A percentile compares a stretch with the other conserved stretches of the same genome.
These are phyloP conservation scores for Pachycephus smyrnensis DNA, from an alignment of 2,888 invertebrate genomes.

Conservation along the genomic window DNA sequence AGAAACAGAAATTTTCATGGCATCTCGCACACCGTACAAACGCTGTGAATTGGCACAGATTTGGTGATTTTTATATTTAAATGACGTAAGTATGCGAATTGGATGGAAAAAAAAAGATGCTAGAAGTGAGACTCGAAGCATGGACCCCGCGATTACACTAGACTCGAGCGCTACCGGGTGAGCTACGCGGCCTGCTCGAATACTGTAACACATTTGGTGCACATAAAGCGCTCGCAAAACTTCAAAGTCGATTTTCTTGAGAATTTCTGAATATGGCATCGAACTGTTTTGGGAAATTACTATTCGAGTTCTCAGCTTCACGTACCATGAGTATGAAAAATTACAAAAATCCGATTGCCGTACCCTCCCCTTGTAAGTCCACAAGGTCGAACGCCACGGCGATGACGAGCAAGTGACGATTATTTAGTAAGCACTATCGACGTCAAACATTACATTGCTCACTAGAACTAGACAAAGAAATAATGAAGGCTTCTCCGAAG, in stretches of 20 bases:
- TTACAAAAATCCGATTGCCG: conserved; percentile 12
- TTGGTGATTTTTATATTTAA: no score
- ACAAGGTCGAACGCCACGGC: background rate
- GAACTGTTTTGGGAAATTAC: conserved; percentile 10
- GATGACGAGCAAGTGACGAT: background rate
- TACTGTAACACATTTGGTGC: background rate
- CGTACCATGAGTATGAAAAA: conserved; percentile 13
- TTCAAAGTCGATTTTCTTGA: background rate
- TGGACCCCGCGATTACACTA: no score
- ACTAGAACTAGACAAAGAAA: background rate
- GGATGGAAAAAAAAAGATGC: no score
- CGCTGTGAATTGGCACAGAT: no score
- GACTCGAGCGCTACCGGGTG: background rate
- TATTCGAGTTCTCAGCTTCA: conserved; percentile 10
- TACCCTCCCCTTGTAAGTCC: background rate
- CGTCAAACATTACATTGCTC: background rate
- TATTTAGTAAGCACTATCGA: background rate
- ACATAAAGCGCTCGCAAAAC: background rate
- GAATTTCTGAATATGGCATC: no score
- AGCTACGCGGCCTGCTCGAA: background rate
- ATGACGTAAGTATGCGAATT: no score
- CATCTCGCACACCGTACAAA: no score
- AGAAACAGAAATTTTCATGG: no score
- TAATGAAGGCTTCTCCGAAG: background rate
- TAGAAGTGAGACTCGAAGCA: no score